A percentile compares a stretch with the other conserved stretches of the same genome.
Conservation (phyloP, 2,113 vertebrate genomes). For the Chaenocephalus aceratus region DNA sequence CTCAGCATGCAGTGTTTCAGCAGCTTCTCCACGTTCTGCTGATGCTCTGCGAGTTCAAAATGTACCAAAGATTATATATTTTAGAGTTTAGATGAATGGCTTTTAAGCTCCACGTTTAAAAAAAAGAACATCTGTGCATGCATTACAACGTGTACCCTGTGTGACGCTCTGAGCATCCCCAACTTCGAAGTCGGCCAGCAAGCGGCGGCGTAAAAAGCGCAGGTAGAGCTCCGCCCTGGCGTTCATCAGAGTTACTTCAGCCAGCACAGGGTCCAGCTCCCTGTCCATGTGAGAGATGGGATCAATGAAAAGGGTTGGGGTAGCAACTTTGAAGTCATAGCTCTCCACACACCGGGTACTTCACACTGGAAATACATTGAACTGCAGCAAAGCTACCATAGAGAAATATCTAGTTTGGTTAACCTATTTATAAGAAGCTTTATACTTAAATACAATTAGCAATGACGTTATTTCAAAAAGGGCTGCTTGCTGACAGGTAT, state of each 20-base stretch:
- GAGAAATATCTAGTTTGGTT: not conserved
- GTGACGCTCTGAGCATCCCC: constrained; percentile 92
- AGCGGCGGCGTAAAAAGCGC: constrained; percentile 92
- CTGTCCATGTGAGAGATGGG: constrained; percentile 72
- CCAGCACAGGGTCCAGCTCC: constrained; percentile 93
- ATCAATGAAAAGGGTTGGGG: not conserved
- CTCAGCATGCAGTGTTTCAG: constrained; percentile 94
- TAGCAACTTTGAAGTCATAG: not conserved
- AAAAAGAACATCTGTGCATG: not conserved
- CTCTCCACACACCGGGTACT: not conserved
- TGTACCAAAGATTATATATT: not conserved
- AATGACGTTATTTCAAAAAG: no score
- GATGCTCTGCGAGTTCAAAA: constrained; percentile 87
- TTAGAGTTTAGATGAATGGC: not conserved
- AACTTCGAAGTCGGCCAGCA: constrained; percentile 94
- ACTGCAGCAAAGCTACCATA: not conserved
- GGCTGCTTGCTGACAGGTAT: no score
- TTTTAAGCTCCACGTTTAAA: not conserved
- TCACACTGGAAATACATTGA: not conserved
- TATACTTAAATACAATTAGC: no score
- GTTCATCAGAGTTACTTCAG: constrained; percentile 98
- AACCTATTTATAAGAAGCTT: not conserved
- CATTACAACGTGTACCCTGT: constrained; percentile 82
- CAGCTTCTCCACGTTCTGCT: constrained; percentile 92
- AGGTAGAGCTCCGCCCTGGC: constrained; percentile 95